A percentile compares a stretch with the other conserved stretches of the same genome.
phyloP scores from a whole-genome alignment of 1,140 invertebrate genomes.

The Hestina assimilis region DNA sequence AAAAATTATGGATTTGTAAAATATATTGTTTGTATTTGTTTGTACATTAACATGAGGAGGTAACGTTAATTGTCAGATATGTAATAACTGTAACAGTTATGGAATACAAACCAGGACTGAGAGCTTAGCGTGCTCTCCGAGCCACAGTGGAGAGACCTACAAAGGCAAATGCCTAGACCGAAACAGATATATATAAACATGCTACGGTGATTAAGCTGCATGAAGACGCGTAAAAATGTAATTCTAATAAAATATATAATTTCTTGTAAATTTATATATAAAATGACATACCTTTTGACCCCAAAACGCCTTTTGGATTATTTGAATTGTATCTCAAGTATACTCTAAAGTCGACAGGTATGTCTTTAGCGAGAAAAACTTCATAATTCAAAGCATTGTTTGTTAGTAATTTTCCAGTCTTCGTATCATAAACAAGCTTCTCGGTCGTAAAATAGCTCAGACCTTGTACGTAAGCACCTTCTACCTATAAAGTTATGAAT shows the following conservation, averaged over 20 bases:
- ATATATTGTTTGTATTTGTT: no score
- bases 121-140: no score
- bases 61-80: no score
- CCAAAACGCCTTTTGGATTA: slow-evolving; percentile 86
- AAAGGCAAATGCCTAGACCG: no score
- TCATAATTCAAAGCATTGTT: slow-evolving; percentile 91
- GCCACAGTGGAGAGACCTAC: no score
- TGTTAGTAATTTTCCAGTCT: slow-evolving; percentile 84
- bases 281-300: slow-evolving; percentile 92
- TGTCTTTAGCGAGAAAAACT: slow-evolving; percentile 88
- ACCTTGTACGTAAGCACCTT: slow-evolving; percentile 93
- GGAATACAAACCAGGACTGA: no score
- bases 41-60: no score
- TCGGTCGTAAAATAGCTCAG: slow-evolving; percentile 89
- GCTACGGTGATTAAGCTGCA: no score
- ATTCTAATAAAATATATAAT: neutral
- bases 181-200: no score
- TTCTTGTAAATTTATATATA: neutral
- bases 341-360: slow-evolving; percentile 90
- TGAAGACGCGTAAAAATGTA: no score
- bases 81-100: no score
- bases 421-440: slow-evolving; percentile 82
- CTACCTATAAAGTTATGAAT: slow-evolving; percentile 59
- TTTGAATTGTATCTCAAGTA: slow-evolving; percentile 85
- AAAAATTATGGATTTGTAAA: neutral